Conservation (phyloP, 2,888 invertebrate species). For the Biston betularia region DNA sequence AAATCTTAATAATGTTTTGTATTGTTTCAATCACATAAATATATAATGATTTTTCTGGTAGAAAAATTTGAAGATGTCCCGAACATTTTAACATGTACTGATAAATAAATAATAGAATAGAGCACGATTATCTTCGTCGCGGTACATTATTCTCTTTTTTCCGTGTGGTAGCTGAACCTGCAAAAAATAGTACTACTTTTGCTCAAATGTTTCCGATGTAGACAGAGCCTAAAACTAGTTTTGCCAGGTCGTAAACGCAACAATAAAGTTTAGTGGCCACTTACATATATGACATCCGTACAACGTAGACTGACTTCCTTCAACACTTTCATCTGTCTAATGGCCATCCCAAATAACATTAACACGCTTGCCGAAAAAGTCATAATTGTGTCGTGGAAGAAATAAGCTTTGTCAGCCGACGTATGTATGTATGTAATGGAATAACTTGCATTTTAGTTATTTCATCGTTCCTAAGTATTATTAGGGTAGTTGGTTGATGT, state of each 20-base stretch:
- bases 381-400: conserved; percentile 21
- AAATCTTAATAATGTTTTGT: too few relatives aligned
- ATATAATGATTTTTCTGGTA: too few relatives aligned
- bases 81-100: too few relatives aligned
- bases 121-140: too few relatives aligned
- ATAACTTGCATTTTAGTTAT: not conserved
- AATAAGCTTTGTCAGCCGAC: conserved; percentile 14
- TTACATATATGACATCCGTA: conserved; percentile 62
- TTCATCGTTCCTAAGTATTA: not conserved
- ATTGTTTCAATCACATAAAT: too few relatives aligned
- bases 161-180: not conserved
- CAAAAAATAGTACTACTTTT: not conserved
- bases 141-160: too few relatives aligned
- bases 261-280: conserved; percentile 79
- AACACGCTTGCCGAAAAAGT: conserved; percentile 27
- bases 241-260: conserved; percentile 71
- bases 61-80: too few relatives aligned
- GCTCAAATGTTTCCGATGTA: conserved; percentile 11
- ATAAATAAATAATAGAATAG: too few relatives aligned
- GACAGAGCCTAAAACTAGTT: conserved; percentile 50
- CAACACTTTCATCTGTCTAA: conserved; percentile 59
- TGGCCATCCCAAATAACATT: conserved; percentile 45
- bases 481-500: too few relatives aligned
- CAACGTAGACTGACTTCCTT: conserved; percentile 35
- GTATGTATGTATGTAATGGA: conserved; percentile 7